These are phyloP conservation scores for Sinocyclocheilus anshuiensis DNA, from an alignment of 2,113 vertebrate genomes.

Conservation along the genomic window DNA sequence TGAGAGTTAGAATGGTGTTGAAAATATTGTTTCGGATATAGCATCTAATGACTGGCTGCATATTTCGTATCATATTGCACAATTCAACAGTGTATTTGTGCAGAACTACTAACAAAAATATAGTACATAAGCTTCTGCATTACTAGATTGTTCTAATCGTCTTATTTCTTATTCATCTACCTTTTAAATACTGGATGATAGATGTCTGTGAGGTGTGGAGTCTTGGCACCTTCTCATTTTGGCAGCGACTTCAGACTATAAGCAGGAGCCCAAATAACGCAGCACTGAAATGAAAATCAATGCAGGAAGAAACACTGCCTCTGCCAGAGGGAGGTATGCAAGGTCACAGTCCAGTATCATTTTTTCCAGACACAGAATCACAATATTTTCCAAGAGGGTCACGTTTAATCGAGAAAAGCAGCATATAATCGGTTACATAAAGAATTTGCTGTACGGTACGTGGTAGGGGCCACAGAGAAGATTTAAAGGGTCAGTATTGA, in stretches of 20 bases:
- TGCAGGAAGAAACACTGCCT: constrained; percentile 70
- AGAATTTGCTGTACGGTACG: no score
- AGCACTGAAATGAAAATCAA: constrained; percentile 74
- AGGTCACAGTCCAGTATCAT: constrained; percentile 67
- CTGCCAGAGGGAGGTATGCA: constrained; percentile 71
- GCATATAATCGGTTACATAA: not conserved
- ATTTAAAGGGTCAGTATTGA: not conserved
- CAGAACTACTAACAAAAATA: not conserved
- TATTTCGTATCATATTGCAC: not conserved
- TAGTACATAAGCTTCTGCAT: not conserved
- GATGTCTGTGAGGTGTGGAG: not conserved
- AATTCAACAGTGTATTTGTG: not conserved
- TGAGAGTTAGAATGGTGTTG: no score
- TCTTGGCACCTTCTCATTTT: constrained; percentile 24
- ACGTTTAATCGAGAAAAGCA: not conserved
- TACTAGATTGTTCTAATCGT: not conserved
- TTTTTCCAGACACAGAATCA: constrained; percentile 41
- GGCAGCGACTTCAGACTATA: constrained; percentile 5
- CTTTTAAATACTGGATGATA: not conserved
- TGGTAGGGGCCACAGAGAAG: not conserved
- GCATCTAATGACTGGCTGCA: no score
- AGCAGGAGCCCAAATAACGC: constrained; percentile 68
- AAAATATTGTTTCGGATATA: no score
- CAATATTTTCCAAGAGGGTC: constrained; percentile 50
- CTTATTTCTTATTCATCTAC: not conserved